phyloP scores from a whole-genome alignment of 2,113 vertebrate genomes.

The Martes martes region DNA sequence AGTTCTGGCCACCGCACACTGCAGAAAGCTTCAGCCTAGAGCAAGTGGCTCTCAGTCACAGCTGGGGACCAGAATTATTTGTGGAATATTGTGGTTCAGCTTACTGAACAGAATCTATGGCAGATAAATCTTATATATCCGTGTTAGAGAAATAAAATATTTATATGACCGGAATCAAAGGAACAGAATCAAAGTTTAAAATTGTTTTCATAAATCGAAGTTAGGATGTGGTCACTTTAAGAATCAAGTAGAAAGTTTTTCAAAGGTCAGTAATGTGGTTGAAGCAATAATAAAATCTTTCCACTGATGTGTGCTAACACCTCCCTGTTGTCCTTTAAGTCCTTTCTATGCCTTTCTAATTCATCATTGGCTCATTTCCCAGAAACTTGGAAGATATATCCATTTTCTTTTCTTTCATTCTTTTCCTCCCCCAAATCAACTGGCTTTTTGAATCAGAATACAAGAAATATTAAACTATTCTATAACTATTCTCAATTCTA shows the following conservation, averaged over 20 bases:
- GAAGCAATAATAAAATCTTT: constrained; percentile 16
- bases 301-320: not conserved
- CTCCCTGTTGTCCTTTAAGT: not conserved
- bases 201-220: not conserved
- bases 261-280: not conserved
- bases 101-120: not conserved
- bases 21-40: not conserved
- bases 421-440: not conserved
- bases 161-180: constrained; percentile 4
- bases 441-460: not conserved
- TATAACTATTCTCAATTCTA: not conserved
- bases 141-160: not conserved
- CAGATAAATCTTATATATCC: not conserved
- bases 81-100: not conserved
- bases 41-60: not conserved
- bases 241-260: constrained; percentile 17
- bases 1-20: not conserved
- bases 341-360: not conserved
- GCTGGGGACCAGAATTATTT: not conserved
- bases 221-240: constrained; percentile 33
- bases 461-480: not conserved
- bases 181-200: not conserved
- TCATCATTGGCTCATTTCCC: constrained; percentile 34
- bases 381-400: not conserved
- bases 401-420: not conserved